Evolutionary conservation across 2,113 vertebrate species (phyloP), one percentile per base, ranked within the genome.

Genomic region (Anoplopoma fimbria): DNA sequence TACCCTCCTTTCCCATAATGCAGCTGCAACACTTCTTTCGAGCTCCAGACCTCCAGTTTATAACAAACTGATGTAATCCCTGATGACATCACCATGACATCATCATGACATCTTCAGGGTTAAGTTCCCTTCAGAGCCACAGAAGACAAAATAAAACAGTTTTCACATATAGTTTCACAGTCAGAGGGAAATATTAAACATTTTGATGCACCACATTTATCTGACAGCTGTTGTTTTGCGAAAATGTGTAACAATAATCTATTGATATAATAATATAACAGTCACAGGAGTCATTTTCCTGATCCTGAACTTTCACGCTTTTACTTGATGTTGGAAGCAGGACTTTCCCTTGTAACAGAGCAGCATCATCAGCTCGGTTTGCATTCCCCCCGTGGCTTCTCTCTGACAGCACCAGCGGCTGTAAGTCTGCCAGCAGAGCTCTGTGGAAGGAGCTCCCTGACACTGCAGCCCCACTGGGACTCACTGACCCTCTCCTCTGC

Each of bases 391-490:
- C 14, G 73, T 83, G 87, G 82, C 69, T 64, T 77, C 70, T 85
- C 77, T 47, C 53, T 77, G 79, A 62, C 73, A 61, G 76, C 62
- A 33, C 55, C 81, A 81, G 78, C 77, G 57, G 82, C 87, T 77
- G 81, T 19, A 21, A 65, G 82, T 88, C 87, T 85, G 79, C 81
- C 77, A 80, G 71, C 29, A 0, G 45, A 42, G 73, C 69, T 69
- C 71, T 0, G 90, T 69, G 84, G 69, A 75, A 78, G 85, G 87
- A 73, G 62, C 85, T 81, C 42, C 79, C 81, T 84, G 91, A 84
- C 82, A 86, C 91, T 55, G 81, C 72, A 25, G 79, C 62, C 61
- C 87, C 47, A 0, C 78, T 13, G 79, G 58, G 82, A 60, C 85
- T 33, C 79, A 53, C 45, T 33, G 69, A 84, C 51, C 71, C 82